Conservation (phyloP, 2,113 vertebrate species). For the Excalfactoria chinensis region DNA sequence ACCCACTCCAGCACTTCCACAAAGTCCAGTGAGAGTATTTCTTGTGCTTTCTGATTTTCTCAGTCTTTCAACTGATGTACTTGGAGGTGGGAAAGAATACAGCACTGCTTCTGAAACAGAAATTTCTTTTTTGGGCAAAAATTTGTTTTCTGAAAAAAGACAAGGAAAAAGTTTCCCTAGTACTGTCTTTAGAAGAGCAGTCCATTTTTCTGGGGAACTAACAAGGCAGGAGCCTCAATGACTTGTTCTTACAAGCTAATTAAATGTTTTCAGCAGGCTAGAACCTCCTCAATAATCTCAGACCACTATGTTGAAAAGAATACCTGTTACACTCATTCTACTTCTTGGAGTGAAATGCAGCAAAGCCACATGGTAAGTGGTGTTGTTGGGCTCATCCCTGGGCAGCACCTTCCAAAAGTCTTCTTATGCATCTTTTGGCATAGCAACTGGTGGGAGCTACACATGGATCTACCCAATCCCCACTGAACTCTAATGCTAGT, state of each 20-base stretch:
- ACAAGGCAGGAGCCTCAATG: background rate
- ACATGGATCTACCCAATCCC: background rate
- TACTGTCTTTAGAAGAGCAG: rapidly evolving
- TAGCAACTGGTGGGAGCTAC: background rate
- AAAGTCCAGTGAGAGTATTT: background rate
- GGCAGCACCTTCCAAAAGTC: background rate
- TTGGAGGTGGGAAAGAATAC: background rate
- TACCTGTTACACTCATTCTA: background rate
- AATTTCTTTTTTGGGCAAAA: background rate
- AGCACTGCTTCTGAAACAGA: background rate
- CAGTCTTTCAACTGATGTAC: background rate
- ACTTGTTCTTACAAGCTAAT: background rate
- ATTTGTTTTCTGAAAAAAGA: background rate
- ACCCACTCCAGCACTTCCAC: rapidly evolving
- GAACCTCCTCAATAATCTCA: background rate
- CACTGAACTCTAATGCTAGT: background rate
- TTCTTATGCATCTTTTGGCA: rapidly evolving
- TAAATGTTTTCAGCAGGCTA: background rate
- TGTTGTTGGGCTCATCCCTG: rapidly evolving
- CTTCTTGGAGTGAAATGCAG: background rate
- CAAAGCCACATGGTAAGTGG: rapidly evolving
- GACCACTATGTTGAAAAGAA: background rate
- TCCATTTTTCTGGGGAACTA: background rate
- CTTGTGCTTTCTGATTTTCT: background rate
- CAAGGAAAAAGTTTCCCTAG: background rate